Percentiles rank a stretch among this genome's conserved stretches.
phyloP scores from a whole-genome alignment of 2,888 invertebrate genomes.

The Sphaerophoria taeniata region DNA sequence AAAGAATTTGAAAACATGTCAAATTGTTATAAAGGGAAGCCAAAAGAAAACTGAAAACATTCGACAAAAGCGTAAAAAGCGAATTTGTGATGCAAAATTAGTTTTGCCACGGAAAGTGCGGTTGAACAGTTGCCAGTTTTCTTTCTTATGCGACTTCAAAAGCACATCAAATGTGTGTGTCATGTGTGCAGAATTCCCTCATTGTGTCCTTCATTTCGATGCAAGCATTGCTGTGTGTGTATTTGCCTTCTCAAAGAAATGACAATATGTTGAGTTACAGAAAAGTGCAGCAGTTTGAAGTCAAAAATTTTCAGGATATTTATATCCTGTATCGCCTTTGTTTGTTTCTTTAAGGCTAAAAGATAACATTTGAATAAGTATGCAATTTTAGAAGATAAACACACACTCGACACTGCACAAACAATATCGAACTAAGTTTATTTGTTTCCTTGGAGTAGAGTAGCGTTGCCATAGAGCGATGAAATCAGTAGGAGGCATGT shows the following conservation, averaged over 20 bases:
- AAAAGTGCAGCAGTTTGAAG: constrained; percentile 35
- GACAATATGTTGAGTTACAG: constrained; percentile 38
- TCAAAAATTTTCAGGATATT: constrained; percentile 26
- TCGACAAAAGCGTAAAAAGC: constrained; percentile 4
- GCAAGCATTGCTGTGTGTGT: constrained; percentile 22
- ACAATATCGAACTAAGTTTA: constrained; percentile 13
- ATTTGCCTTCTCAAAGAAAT: constrained; percentile 21
- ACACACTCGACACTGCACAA: constrained; percentile 2
- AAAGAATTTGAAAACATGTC: constrained; percentile 36
- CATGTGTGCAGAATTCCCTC: background rate
- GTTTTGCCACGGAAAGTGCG: constrained; percentile 38
- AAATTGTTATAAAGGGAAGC: constrained; percentile 29
- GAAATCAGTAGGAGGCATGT: background rate
- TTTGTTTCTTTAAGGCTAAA: constrained; percentile 25
- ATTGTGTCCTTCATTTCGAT: constrained; percentile 21
- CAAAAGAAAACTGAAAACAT: constrained; percentile 23
- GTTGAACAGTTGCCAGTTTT: constrained; percentile 26
- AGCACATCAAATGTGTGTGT: constrained; percentile 49
- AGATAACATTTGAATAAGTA: constrained; percentile 68
- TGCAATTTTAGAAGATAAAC: constrained; percentile 59
- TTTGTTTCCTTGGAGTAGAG: background rate
- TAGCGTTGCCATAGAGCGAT: background rate
- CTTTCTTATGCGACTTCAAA: constrained; percentile 24
- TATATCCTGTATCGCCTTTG: constrained; percentile 22
- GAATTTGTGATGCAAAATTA: constrained; percentile 71